Percentiles rank a stretch among this genome's conserved stretches.
These are phyloP conservation scores for Periparus ater DNA, from an alignment of 2,797 vertebrate genomes.

Conservation along the genomic window DNA sequence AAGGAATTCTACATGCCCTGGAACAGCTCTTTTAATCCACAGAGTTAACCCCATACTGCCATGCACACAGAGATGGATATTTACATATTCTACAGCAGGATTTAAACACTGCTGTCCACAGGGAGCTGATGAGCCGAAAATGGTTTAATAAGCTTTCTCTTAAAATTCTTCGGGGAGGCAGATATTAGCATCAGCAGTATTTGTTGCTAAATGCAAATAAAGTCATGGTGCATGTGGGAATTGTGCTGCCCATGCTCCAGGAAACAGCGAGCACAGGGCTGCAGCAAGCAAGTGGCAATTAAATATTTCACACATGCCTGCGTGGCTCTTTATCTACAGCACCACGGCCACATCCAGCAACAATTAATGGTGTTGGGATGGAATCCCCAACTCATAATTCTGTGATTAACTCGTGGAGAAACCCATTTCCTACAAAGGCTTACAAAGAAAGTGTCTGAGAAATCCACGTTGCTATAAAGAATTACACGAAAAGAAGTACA, in stretches of 20 bases:
- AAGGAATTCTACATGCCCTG: neutral
- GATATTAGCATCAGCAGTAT: conserved; percentile 58
- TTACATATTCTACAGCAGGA: conserved; percentile 22
- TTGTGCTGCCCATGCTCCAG: conserved; percentile 4
- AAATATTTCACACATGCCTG: conserved; percentile 37
- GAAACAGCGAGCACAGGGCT: neutral
- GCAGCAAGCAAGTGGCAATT: conserved; percentile 26
- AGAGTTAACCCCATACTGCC: conserved; percentile 5
- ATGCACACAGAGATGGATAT: neutral
- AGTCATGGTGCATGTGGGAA: conserved; percentile 34
- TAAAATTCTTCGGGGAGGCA: conserved; percentile 25
- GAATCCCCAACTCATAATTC: neutral
- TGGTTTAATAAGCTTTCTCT: conserved; percentile 63
- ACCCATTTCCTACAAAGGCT: neutral
- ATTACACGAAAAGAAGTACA: neutral
- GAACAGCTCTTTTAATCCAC: neutral
- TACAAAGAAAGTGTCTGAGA: neutral
- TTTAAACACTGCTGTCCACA: conserved; percentile 36
- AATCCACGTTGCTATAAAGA: neutral
- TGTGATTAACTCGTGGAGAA: neutral
- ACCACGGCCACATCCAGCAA: neutral
- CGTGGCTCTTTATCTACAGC: neutral
- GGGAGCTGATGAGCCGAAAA: conserved; percentile 61
- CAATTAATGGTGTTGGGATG: neutral
- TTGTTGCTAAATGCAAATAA: conserved; percentile 63